Evolutionary conservation across 37 sponge, comb jelly and placozoan species (phyloP).

Genomic region (Beroe forskalii): DNA sequence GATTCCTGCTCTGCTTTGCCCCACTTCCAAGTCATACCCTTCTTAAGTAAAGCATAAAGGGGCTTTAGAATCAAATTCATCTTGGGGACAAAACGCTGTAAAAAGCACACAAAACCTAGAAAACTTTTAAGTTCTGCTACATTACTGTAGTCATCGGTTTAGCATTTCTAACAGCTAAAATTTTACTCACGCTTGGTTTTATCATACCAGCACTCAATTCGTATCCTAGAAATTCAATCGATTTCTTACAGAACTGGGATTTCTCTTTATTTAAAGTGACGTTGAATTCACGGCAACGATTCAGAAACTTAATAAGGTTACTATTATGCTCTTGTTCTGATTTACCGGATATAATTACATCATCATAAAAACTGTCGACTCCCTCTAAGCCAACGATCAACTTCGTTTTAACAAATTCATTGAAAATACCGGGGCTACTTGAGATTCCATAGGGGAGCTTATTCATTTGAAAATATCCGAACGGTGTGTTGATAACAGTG

Average conservation of each 20-base stretch:
- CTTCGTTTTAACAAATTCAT: neutral
- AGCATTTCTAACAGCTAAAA: neutral
- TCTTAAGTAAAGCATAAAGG: neutral
- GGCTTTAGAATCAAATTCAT: neutral
- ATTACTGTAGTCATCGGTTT: neutral
- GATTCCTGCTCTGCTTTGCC: neutral
- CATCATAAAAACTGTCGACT: neutral
- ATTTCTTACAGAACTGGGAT: neutral
- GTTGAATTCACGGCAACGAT: neutral
- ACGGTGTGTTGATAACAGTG: slow-evolving; percentile 58
- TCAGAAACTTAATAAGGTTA: neutral
- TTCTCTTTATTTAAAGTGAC: neutral
- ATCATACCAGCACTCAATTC: neutral
- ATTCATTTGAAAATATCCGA: neutral
- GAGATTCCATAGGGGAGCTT: neutral
- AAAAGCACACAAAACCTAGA: neutral
- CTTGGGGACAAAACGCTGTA: neutral
- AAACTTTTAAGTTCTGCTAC: neutral
- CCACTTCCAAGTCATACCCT: neutral
- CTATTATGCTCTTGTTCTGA: neutral
- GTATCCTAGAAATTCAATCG: neutral
- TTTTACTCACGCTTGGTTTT: neutral
- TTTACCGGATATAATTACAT: neutral
- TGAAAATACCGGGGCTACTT: neutral
- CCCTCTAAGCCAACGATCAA: neutral